phyloP scores from a whole-genome alignment of 2,888 invertebrate genomes.

The Nymphalis polychloros region DNA sequence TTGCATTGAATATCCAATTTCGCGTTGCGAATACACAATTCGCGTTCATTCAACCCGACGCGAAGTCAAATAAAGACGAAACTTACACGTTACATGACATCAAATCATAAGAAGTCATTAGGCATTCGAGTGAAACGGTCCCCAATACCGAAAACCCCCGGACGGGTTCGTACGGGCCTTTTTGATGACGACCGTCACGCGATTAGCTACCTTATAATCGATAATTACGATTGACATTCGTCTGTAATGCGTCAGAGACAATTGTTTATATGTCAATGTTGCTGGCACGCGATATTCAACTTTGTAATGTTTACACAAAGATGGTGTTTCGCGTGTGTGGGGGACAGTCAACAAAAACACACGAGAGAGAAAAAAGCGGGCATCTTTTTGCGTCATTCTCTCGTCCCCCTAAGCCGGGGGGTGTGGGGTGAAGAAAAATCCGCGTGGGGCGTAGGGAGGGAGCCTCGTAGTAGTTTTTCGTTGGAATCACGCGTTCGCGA shows the following conservation, averaged over 20 bases:
- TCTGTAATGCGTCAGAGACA: conserved; percentile 51
- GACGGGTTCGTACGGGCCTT: conserved; percentile 66
- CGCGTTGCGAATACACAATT: conserved; percentile 49
- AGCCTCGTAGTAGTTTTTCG: conserved; percentile 76
- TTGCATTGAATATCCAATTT: conserved; percentile 45
- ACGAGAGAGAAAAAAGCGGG: conserved; percentile 71
- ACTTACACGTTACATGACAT: conserved; percentile 74
- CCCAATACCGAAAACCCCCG: conserved; percentile 70
- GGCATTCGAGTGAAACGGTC: conserved; percentile 67
- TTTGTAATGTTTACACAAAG: conserved; percentile 30
- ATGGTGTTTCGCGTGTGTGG: conserved; percentile 43
- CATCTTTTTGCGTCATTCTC: conserved; percentile 76
- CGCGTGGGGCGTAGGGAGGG: conserved; percentile 48
- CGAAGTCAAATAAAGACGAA: conserved; percentile 64
- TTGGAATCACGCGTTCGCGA: conserved; percentile 78
- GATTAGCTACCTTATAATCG: conserved; percentile 41
- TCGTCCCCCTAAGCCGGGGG: conserved; percentile 66
- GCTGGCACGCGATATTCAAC: conserved; percentile 40
- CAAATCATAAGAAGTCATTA: conserved; percentile 81
- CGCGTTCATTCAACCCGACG: conserved; percentile 50
- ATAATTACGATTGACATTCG: conserved; percentile 44
- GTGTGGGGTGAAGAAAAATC: conserved; percentile 74
- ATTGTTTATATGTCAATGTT: conserved; percentile 65
- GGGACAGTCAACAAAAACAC: conserved; percentile 71
- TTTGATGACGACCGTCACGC: conserved; percentile 44